Base-by-base conservation (phyloP, 1,140 invertebrate genomes). In the Tenebrio molitor region DNA sequence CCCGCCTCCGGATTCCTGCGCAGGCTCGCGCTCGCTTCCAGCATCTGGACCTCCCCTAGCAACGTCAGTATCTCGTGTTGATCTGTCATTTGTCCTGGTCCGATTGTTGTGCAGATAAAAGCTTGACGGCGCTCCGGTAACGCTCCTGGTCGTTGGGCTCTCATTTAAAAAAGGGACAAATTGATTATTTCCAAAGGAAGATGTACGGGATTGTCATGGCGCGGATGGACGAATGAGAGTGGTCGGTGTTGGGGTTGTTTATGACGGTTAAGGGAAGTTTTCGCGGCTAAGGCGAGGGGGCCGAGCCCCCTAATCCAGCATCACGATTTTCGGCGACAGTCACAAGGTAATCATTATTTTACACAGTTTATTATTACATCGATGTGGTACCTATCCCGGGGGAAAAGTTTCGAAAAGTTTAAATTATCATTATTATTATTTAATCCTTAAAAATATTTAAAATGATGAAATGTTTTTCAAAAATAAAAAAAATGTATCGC, bases 291-390 rank as follows among this genome's bases (percentile, higher is more conserved):
- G 23, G 23, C 44, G 44, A 50, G 63, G 58, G 75, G 78, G 75
- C 75, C 64, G 70, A 74, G 74, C 68, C 75, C 79, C 80, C 80
- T 72, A 70, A 71, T 63, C 50, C 70, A 76, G 72, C 79, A 81
- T 74, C 81, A 82, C 81, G 79, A 82, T 82, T 80, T 82, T 82
- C 74, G 81, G 81, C 50, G 81, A 82, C 71, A 79, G 74, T 64
- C 81, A 82, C 72, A 82, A 82, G 76, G 81, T 82, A 80, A 71
- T 50, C 75, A 50, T n/a, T n/a, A n/a, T n/a, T n/a, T n/a, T n/a
- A n/a, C n/a, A n/a, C n/a, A n/a, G n/a, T n/a, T n/a, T n/a, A n/a
- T n/a, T n/a, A n/a, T n/a, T n/a, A n/a, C n/a, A n/a, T n/a, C n/a
- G n/a, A n/a, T n/a, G n/a, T n/a, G n/a, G n/a, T n/a, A n/a, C n/a